Percentiles rank a stretch among this genome's conserved stretches.
Conservation (phyloP, 2,888 invertebrate genomes). For the Trileptium ribeirensis region DNA sequence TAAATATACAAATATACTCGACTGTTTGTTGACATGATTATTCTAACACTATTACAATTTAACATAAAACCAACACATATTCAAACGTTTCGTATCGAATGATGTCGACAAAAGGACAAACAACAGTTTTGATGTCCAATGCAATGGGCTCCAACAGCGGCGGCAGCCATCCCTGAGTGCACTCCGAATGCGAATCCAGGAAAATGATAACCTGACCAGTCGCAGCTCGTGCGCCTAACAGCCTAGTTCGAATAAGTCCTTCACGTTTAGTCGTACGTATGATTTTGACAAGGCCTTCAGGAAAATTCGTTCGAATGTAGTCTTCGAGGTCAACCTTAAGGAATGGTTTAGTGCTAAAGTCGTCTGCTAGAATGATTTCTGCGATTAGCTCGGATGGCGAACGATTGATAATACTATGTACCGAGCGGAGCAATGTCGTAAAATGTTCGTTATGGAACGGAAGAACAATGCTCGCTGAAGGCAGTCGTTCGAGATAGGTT, state of each 20-base stretch:
- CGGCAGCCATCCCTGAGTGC: slow-evolving; percentile 20
- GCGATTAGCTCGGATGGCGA: slow-evolving; percentile 70
- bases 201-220: slow-evolving; percentile 27
- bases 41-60: too few relatives aligned
- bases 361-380: slow-evolving; percentile 80
- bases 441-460: slow-evolving; percentile 91
- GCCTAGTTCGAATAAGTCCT: slow-evolving; percentile 75
- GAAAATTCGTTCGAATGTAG: slow-evolving; percentile 61
- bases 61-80: too few relatives aligned
- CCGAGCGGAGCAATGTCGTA: slow-evolving; percentile 70
- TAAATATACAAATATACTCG: too few relatives aligned
- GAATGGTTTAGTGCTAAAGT: slow-evolving; percentile 48
- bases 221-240: slow-evolving; percentile 58
- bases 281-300: slow-evolving; percentile 60
- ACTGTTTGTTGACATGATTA: too few relatives aligned
- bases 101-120: slow-evolving; percentile 84
- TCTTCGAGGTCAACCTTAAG: slow-evolving; percentile 66
- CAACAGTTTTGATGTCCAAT: slow-evolving; percentile 70
- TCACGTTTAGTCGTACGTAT: slow-evolving; percentile 66
- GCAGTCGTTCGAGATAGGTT: slow-evolving; percentile 65
- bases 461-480: slow-evolving; percentile 77
- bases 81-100: slow-evolving; percentile 78
- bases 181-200: slow-evolving; percentile 33
- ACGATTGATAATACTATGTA: slow-evolving; percentile 71
- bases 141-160: slow-evolving; percentile 69